phyloP scores from a whole-genome alignment of 2,888 invertebrate species.

The Leucoptera coffeella region DNA sequence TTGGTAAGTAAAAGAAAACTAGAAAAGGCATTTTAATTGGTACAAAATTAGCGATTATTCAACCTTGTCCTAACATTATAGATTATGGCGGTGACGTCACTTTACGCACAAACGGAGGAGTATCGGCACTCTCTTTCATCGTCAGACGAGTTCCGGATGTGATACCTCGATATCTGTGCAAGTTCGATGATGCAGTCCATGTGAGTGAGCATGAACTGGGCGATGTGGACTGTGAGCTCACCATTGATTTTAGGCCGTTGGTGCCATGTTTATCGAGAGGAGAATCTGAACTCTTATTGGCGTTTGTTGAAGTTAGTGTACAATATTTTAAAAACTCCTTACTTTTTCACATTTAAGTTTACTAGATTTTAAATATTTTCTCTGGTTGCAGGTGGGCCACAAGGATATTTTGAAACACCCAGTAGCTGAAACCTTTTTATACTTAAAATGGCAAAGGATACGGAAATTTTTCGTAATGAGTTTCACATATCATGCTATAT shows the following conservation, averaged over 20 bases:
- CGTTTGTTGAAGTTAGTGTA: constrained; percentile 59
- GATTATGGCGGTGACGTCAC: constrained; percentile 79
- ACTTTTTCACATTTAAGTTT: neutral
- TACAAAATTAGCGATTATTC: neutral
- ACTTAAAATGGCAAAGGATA: constrained; percentile 77
- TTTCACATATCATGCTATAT: constrained; percentile 69
- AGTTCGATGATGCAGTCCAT: constrained; percentile 70
- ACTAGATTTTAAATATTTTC: neutral
- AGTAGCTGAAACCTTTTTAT: constrained; percentile 76
- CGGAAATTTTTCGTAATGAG: constrained; percentile 77
- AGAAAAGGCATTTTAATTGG: neutral
- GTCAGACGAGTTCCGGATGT: constrained; percentile 80
- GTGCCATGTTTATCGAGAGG: constrained; percentile 58
- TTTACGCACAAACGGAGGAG: constrained; percentile 71
- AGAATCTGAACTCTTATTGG: constrained; percentile 64
- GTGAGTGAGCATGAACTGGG: constrained; percentile 80
- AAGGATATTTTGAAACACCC: constrained; percentile 77
- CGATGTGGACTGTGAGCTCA: constrained; percentile 79
- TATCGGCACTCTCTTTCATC: constrained; percentile 75
- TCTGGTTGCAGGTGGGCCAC: constrained; percentile 57
- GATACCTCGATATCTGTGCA: constrained; percentile 61
- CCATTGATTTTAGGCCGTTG: constrained; percentile 49
- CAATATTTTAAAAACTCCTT: neutral
- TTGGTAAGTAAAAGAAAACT: constrained; percentile 26
- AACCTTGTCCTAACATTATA: constrained; percentile 16